A percentile compares a stretch with the other conserved stretches of the same genome.
Conservation (phyloP, 1,140 invertebrate species). For the Megalonaias nervosa region DNA sequence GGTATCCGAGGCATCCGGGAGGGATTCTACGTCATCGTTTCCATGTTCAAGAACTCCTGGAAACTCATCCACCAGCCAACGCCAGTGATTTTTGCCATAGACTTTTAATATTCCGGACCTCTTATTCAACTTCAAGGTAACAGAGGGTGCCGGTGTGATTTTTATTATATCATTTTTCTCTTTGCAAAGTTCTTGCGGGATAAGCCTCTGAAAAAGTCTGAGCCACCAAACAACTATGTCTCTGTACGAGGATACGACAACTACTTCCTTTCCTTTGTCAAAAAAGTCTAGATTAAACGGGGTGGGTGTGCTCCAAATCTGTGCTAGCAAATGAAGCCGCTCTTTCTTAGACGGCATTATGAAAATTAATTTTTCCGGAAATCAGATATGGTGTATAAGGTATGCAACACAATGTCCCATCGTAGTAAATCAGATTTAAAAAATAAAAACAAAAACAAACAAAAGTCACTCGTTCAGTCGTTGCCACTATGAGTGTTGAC, state of each 20-base stretch:
- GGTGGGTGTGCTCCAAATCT: slow-evolving; percentile 64
- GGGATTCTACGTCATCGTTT: slow-evolving; percentile 54
- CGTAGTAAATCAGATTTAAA: too few species aligned
- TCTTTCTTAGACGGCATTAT: slow-evolving; percentile 63
- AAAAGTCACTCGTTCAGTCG: too few species aligned
- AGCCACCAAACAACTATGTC: slow-evolving; percentile 60
- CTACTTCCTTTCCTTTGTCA: slow-evolving; percentile 63
- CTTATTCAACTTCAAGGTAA: slow-evolving; percentile 62
- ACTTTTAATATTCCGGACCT: slow-evolving; percentile 54
- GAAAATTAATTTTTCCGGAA: too few species aligned
- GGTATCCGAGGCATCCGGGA: slow-evolving; percentile 57
- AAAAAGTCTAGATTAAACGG: slow-evolving; percentile 64
- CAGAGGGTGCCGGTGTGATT: slow-evolving; percentile 52
- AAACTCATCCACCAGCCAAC: slow-evolving; percentile 65
- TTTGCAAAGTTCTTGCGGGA: slow-evolving; percentile 58
- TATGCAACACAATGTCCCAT: too few species aligned
- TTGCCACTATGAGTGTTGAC: too few species aligned
- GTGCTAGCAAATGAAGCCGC: slow-evolving; percentile 49
- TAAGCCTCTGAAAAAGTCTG: slow-evolving; percentile 54
- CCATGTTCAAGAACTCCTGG: slow-evolving; percentile 59
- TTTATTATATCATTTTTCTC: slow-evolving; percentile 64
- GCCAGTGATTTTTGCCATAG: slow-evolving; percentile 60
- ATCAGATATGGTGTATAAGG: too few species aligned
- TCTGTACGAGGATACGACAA: slow-evolving; percentile 55
- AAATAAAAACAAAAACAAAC: too few species aligned